Conservation (phyloP, 1,140 invertebrate genomes). For the Delia radicum region DNA sequence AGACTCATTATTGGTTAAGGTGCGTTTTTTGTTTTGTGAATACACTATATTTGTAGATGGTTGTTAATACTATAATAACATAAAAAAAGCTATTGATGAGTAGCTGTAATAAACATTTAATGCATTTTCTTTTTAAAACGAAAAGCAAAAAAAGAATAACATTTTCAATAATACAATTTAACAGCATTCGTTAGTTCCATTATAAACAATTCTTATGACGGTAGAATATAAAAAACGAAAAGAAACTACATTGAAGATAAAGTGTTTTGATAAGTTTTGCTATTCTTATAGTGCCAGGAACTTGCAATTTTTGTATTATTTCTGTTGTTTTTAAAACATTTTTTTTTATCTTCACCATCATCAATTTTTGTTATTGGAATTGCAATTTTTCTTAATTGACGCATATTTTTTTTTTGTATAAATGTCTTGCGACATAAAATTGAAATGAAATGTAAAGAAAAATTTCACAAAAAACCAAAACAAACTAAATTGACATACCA, state of each 20-base stretch:
- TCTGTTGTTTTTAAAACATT: not conserved
- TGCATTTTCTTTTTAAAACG: not conserved
- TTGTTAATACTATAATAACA: not conserved
- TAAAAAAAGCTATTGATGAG: not conserved
- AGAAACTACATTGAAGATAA: not conserved
- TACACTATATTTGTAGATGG: not conserved
- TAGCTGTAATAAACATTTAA: not conserved
- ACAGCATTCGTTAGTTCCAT: not conserved
- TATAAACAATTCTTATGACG: not conserved
- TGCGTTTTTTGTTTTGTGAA: not conserved
- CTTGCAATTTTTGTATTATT: not conserved
- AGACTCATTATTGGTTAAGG: too few relatives aligned
- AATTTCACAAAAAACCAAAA: not conserved
- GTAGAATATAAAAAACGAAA: too few relatives aligned
- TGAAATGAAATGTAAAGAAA: not conserved
- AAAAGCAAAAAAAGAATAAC: not conserved
- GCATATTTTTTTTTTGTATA: not conserved
- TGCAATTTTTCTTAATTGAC: constrained; percentile 4
- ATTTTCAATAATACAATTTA: not conserved
- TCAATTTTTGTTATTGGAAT: constrained; percentile 2
- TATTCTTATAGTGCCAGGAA: not conserved
- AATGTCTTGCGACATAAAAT: not conserved
- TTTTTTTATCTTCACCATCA: not conserved
- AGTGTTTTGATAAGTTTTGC: not conserved
- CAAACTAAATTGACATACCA: not conserved